A percentile compares a stretch with the other conserved stretches of the same genome.
Evolutionary conservation across 1,140 invertebrate species (phyloP).

Genomic region (Lycorma delicatula): DNA sequence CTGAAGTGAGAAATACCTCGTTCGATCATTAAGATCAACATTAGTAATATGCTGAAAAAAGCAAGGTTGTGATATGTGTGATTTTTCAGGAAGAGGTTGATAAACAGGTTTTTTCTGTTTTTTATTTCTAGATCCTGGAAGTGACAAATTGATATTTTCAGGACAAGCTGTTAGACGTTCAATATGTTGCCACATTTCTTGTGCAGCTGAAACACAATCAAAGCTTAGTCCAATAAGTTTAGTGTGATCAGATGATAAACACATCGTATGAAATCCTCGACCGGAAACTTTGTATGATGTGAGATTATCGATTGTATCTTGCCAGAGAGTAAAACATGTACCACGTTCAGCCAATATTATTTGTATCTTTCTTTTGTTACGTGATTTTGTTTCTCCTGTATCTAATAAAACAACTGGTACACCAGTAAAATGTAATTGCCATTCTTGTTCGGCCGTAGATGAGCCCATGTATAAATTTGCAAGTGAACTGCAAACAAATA

Average conservation of each 20-base stretch:
- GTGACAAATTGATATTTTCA: slow-evolving; percentile 67
- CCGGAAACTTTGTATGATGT: slow-evolving; percentile 53
- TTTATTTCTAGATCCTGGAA: slow-evolving; percentile 50
- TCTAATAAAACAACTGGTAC: slow-evolving; percentile 74
- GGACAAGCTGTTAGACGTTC: slow-evolving; percentile 65
- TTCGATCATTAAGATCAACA: slow-evolving; percentile 58
- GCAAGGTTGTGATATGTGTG: slow-evolving; percentile 77
- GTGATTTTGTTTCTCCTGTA: slow-evolving; percentile 58
- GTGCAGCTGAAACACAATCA: slow-evolving; percentile 62
- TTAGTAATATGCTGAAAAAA: slow-evolving; percentile 80
- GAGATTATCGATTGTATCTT: slow-evolving; percentile 68
- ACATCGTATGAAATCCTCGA: slow-evolving; percentile 74
- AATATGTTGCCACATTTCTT: slow-evolving; percentile 58
- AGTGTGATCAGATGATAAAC: slow-evolving; percentile 59
- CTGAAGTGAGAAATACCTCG: slow-evolving; percentile 58
- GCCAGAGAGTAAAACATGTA: slow-evolving; percentile 78
- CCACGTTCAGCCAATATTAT: slow-evolving; percentile 73
- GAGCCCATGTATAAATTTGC: slow-evolving; percentile 67
- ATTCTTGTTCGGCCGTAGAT: slow-evolving; percentile 44
- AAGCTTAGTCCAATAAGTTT: slow-evolving; percentile 48
- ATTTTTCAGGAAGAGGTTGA: slow-evolving; percentile 55
- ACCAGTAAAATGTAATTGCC: slow-evolving; percentile 69
- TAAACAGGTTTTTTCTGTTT: slow-evolving; percentile 47
- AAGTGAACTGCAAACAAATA: slow-evolving; percentile 68
- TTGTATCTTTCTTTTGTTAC: slow-evolving; percentile 61